Conservation (phyloP, 2,113 vertebrate species). For the Steatornis caripensis region DNA sequence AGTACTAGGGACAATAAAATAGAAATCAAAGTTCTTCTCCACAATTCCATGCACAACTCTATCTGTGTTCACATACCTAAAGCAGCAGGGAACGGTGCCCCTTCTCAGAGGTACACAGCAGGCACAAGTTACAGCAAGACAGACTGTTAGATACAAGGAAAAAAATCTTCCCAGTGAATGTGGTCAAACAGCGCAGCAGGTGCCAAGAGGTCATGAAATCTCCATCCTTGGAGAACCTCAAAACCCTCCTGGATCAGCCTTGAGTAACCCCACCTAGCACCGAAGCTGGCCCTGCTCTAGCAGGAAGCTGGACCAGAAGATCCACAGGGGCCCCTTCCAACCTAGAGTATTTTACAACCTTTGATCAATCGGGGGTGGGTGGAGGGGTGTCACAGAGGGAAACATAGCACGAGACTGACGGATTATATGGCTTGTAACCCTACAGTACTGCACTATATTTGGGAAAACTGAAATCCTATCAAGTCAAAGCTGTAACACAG, state of each 20-base stretch:
- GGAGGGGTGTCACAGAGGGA: neutral
- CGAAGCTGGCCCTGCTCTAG: neutral
- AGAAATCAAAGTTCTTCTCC: neutral
- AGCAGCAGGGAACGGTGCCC: neutral
- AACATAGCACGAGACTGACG: neutral
- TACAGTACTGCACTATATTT: neutral
- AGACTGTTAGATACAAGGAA: neutral
- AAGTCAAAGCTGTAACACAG: neutral
- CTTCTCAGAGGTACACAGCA: neutral
- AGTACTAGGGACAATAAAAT: neutral
- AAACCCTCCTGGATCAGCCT: neutral
- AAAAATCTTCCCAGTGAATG: rapidly evolving
- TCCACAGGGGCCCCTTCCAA: neutral
- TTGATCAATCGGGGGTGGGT: neutral
- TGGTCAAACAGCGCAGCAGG: neutral
- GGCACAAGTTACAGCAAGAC: neutral
- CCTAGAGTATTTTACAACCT: neutral
- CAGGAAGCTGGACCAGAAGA: neutral
- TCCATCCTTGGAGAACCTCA: neutral
- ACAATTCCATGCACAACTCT: neutral
- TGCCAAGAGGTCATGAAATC: neutral
- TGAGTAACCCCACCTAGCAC: neutral
- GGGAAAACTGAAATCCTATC: neutral
- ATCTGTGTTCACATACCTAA: neutral
- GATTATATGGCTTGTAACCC: neutral